Percentiles rank a stretch among this genome's conserved stretches.
phyloP scores from a whole-genome alignment of 92 coral and sea anemone species.

The Palythoa caribaeorum region DNA sequence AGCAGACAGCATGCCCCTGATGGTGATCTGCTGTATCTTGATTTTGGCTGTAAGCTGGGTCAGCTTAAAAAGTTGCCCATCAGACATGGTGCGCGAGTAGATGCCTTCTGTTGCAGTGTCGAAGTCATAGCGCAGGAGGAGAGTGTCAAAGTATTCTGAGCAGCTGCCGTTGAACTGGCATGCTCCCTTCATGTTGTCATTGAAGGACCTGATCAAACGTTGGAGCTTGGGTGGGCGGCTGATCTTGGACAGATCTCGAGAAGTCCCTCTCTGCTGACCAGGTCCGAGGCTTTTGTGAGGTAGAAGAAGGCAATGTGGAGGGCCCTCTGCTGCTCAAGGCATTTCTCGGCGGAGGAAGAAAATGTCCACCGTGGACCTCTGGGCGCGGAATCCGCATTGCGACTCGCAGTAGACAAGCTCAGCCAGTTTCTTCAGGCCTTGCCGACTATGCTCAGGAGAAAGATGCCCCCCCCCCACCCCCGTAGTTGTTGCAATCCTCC shows the following conservation, averaged over 20 bases:
- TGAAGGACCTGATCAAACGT: constrained; percentile 6
- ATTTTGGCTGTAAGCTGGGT: not conserved
- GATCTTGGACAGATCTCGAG: constrained; percentile 20
- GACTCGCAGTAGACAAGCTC: not conserved
- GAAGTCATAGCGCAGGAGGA: not conserved
- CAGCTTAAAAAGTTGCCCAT: not conserved
- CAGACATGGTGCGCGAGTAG: not conserved
- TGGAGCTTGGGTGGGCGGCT: constrained; percentile 22
- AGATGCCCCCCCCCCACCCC: not conserved
- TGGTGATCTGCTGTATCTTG: not conserved
- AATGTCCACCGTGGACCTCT: too few relatives aligned
- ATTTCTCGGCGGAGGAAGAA: not conserved
- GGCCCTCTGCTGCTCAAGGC: not conserved
- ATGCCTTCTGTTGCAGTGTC: not conserved
- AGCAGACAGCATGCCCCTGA: not conserved
- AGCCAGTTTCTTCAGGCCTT: not conserved
- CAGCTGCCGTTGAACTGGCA: constrained; percentile 40
- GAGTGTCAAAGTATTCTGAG: constrained; percentile 15
- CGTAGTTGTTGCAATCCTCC: not conserved
- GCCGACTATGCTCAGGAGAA: not conserved
- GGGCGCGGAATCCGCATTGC: too few relatives aligned
- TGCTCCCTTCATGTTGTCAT: not conserved
- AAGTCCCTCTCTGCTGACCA: constrained; percentile 21
- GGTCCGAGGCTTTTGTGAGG: constrained; percentile 20
- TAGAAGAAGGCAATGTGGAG: constrained; percentile 25